Evolutionary conservation across 2,113 vertebrate species (phyloP), one percentile per base, ranked within the genome.

Genomic region (Sinocyclocheilus rhinocerous): DNA sequence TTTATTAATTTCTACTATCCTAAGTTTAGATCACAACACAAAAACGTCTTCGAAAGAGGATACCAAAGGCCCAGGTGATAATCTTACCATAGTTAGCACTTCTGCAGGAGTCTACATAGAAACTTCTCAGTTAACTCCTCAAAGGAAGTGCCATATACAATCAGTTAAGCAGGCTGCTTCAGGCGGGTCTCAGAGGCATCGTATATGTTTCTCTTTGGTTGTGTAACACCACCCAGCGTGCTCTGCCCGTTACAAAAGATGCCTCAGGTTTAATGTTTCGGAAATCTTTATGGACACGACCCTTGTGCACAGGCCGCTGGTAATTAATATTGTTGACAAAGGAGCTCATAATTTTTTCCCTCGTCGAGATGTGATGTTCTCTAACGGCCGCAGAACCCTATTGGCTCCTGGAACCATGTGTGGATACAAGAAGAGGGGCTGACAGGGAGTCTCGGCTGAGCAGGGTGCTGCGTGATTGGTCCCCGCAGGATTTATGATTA

Each of bases 231-330:
- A 84, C 20, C 15, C 70, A 90, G 87, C 83, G 86, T 89, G 88
- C 92, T 91, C 86, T 29, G 73, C 85, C 75, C 84, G 81, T 86
- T 89, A 92, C 91, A 89, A 90, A 93, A 91, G 89, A 95, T 93
- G 91, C 92, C 92, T 92, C 72, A 73, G 88, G 89, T 88, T 94
- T 93, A 92, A 94, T 92, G 94, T 93, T 93, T 94, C 91, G 91
- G 87, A 94, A 93, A 81, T 82, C 83, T 90, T 76, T 20, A 90
- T 87, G 88, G 88, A 90, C 86, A 61, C 90, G 89, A 91, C 89
- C 89, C 75, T 69, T 89, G 61, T 55, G 85, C 87, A 9, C 50
- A 73, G 12, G 29, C 61, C 42, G 76, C 59, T 85, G 87, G 85
- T 91, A 90, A 92, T 90, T 90, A 91, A 92, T 91, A 83, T 73